A percentile compares a stretch with the other conserved stretches of the same genome.
Conservation (phyloP, 2,113 vertebrate species). For the Cryptoleucopteryx plumbea region DNA sequence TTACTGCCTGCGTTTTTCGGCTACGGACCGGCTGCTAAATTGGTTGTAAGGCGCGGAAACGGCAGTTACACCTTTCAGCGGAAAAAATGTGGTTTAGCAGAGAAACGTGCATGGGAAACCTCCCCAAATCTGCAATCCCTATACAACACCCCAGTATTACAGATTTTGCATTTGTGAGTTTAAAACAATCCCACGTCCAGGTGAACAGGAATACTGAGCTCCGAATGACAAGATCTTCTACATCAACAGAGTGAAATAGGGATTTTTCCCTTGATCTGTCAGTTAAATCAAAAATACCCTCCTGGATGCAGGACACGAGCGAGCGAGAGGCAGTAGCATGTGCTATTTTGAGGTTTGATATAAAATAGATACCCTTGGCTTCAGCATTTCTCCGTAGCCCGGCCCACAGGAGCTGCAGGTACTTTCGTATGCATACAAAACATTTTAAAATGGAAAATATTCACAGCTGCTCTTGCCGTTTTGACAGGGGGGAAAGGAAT, state of each 20-base stretch:
- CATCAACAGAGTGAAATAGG: not conserved
- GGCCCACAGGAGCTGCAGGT: constrained; percentile 19
- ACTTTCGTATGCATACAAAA: constrained; percentile 28
- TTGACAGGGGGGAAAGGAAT: constrained; percentile 8
- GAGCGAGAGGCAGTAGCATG: not conserved
- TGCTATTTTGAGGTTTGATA: not conserved
- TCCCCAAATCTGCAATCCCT: not conserved
- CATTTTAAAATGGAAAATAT: constrained; percentile 47
- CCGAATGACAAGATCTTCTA: not conserved
- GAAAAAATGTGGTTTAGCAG: not conserved
- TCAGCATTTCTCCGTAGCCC: not conserved
- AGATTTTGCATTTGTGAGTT: not conserved
- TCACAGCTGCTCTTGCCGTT: constrained; percentile 36
- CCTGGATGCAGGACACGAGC: not conserved
- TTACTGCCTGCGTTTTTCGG: not conserved
- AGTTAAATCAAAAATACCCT: not conserved
- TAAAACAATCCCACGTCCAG: not conserved
- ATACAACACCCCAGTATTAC: not conserved
- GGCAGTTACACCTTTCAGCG: not conserved
- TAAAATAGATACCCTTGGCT: constrained; percentile 26
- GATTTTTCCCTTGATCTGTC: constrained; percentile 12
- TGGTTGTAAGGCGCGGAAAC: not conserved
- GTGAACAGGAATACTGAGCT: not conserved
- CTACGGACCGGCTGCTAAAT: not conserved
- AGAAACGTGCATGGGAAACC: not conserved